These are phyloP conservation scores for Globodera ellingtonae DNA, from an alignment of 1,140 invertebrate species.

Conservation along the genomic window DNA sequence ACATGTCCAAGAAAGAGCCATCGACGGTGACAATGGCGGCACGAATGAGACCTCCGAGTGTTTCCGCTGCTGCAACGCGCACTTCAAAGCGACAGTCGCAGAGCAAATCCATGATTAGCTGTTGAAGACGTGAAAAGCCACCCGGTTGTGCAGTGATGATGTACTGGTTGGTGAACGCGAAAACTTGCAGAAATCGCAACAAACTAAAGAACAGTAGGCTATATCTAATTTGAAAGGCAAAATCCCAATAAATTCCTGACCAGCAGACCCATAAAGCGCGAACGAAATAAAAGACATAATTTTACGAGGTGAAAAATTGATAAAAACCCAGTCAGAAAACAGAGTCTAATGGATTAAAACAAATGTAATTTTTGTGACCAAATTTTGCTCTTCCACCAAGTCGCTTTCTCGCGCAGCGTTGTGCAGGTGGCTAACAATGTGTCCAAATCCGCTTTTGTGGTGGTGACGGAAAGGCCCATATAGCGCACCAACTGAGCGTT, in stretches of 20 bases:
- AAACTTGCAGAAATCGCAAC: slow-evolving; percentile 77
- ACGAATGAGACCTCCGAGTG: slow-evolving; percentile 4
- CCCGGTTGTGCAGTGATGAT: slow-evolving; percentile 71
- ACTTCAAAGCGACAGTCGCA: slow-evolving; percentile 68
- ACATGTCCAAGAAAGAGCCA: slow-evolving; percentile 65
- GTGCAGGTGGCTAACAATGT: slow-evolving; percentile 14
- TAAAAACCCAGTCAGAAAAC: background rate
- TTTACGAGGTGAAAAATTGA: too few relatives aligned
- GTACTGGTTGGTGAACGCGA: slow-evolving; percentile 83
- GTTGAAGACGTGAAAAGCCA: slow-evolving; percentile 65
- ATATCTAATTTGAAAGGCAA: background rate
- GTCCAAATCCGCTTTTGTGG: slow-evolving; percentile 13
- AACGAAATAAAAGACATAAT: too few relatives aligned
- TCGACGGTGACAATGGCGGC: slow-evolving; percentile 9
- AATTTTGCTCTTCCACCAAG: slow-evolving; percentile 21
- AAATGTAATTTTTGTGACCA: slow-evolving; percentile 7
- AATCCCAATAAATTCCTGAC: background rate
- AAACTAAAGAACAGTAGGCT: slow-evolving; percentile 64
- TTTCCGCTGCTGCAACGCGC: slow-evolving; percentile 77
- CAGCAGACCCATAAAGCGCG: too few relatives aligned
- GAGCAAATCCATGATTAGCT: slow-evolving; percentile 64
- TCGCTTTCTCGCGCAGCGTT: background rate
- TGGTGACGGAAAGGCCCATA: slow-evolving; percentile 11
- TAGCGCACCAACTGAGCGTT: slow-evolving; percentile 71
- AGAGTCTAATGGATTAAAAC: background rate